Evolutionary conservation across 2,113 vertebrate genomes (phyloP), one percentile per base, ranked within the genome.

Genomic region (Paracanthobrama guichenoti): DNA sequence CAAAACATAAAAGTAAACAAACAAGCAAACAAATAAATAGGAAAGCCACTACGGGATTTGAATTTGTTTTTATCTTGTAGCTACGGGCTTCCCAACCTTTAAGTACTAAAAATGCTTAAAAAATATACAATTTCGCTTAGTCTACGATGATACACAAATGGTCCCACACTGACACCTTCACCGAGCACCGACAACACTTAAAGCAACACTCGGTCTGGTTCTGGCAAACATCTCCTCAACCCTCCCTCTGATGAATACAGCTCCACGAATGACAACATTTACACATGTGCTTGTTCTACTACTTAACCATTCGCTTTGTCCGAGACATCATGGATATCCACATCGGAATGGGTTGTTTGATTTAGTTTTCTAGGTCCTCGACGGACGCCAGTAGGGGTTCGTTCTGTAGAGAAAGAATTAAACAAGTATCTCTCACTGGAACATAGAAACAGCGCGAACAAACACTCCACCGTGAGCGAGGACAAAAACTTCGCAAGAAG

Each of bases 401-500:
- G 18, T 57, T 77, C 28, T 24, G 31, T 20, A 35, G 28, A 53
- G 64, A 42, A 6, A 4, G 66, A 67, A 53, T 67, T 9, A 67
- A 67, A 66, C 2, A 66, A 66, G 59, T 80, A 44, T 71, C 59
- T 66, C 24, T 66, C 24, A 48, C 20, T 3, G 44, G 62, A 81
- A 81, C 44, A 4, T 14, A 67, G 64, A 66, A 50, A 77, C 71
- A 26, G 67, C 46, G 13, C 22, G 53, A 71, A 50, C 72, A 59
- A 62, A n/a, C 78, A 82, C 66, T 31, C 64, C 66, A 28, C 46
- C 79, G 60, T 59, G 75, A 53, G 20, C 73, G 50, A 76, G 79
- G 75, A 83, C 80, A 75, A 79, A 84, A 87, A 87, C 74, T 87
- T 87, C 64, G n/a, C 14, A 28, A 60, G 46, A 35, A 53, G 64